A percentile compares a stretch with the other conserved stretches of the same genome.
These are phyloP conservation scores for Gastrophysa polygoni DNA, from an alignment of 2,888 invertebrate species.

Conservation along the genomic window DNA sequence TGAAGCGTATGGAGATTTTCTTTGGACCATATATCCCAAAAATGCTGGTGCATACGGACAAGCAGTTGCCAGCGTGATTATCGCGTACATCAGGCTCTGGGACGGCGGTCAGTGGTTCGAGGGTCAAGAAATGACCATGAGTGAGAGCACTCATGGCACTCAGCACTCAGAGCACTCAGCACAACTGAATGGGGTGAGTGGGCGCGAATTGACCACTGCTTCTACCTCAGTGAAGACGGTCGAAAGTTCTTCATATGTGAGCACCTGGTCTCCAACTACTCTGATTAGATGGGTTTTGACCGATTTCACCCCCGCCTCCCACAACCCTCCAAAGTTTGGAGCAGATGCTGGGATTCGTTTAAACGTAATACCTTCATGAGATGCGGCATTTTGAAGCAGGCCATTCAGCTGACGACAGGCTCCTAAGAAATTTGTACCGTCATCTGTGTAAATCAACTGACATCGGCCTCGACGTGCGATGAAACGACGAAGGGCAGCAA, in stretches of 20 bases:
- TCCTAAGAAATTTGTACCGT: constrained; percentile 2
- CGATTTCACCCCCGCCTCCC: constrained; percentile 1
- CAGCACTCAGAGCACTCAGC: no score
- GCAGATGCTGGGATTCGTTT: neutral
- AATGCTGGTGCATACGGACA: neutral
- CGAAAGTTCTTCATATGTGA: neutral
- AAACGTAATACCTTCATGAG: neutral
- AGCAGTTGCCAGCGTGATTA: no score
- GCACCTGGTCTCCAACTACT: neutral
- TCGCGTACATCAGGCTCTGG: no score
- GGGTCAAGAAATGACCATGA: neutral
- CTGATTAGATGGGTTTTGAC: neutral
- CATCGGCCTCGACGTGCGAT: neutral
- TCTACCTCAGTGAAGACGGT: neutral
- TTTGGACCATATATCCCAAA: neutral
- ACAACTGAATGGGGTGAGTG: neutral
- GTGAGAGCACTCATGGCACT: neutral
- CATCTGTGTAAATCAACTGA: neutral
- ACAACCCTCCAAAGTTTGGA: neutral
- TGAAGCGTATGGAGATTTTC: neutral
- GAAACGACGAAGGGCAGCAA: neutral
- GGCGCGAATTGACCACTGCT: neutral
- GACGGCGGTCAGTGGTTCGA: neutral
- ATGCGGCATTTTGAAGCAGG: neutral
- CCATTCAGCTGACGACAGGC: neutral